Percentiles rank a stretch among this genome's conserved stretches.
These are phyloP conservation scores for Athene cunicularia DNA, from an alignment of 2,113 vertebrate genomes.

Conservation along the genomic window DNA sequence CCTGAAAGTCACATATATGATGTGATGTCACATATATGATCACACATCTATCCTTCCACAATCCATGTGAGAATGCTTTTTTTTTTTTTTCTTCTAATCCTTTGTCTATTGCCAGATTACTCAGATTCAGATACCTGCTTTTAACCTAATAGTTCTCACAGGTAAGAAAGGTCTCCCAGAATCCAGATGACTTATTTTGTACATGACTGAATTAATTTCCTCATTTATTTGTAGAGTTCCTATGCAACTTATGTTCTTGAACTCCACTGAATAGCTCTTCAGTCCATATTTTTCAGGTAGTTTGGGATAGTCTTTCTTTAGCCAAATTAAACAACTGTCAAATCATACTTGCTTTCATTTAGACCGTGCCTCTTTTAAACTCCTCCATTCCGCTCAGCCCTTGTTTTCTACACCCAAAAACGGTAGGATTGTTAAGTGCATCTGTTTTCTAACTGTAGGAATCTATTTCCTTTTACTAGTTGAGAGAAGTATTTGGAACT, in stretches of 20 bases:
- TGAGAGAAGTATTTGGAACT: background rate
- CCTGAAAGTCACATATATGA: background rate
- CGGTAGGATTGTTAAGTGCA: background rate
- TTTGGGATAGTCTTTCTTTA: background rate
- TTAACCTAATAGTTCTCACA: background rate
- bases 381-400: background rate
- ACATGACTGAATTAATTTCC: background rate
- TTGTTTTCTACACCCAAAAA: background rate
- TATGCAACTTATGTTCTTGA: background rate
- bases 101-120: background rate
- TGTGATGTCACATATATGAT: background rate
- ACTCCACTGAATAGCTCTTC: background rate
- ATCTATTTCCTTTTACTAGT: background rate
- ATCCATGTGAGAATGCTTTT: background rate
- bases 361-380: background rate
- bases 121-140: background rate
- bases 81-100: background rate
- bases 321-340: background rate
- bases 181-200: background rate
- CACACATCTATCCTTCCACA: background rate
- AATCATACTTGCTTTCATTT: background rate
- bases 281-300: background rate
- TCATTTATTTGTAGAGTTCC: background rate
- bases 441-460: background rate
- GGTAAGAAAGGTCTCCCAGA: background rate